phyloP scores from a whole-genome alignment of 1,140 invertebrate genomes.

The Episyrphus balteatus region DNA sequence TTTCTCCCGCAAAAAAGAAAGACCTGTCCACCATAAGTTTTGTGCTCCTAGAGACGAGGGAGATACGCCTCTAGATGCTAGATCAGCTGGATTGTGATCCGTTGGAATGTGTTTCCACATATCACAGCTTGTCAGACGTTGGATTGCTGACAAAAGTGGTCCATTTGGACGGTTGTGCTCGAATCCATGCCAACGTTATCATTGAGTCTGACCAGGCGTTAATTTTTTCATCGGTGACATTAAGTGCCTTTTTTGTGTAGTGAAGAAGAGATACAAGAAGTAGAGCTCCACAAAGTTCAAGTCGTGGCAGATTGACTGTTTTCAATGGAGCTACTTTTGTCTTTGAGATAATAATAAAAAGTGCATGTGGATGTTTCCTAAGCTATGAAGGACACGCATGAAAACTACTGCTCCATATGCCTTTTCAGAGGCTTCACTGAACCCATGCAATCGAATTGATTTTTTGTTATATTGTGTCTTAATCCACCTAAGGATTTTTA shows the following conservation, averaged over 20 bases:
- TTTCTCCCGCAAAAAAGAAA: neutral
- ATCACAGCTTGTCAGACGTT: neutral
- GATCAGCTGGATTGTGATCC: slow-evolving; percentile 10
- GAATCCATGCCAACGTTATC: neutral
- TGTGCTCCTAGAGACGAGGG: slow-evolving; percentile 4
- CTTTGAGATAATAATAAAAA: slow-evolving; percentile 21
- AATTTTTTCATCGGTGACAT: neutral
- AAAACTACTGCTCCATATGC: too few species aligned
- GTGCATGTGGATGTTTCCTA: slow-evolving; percentile 7
- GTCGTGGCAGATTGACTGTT: slow-evolving; percentile 8
- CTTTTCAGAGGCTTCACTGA: slow-evolving; percentile 3
- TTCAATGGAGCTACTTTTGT: slow-evolving; percentile 15
- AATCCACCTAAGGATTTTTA: slow-evolving; percentile 2
- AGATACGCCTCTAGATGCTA: slow-evolving; percentile 10
- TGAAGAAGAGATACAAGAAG: neutral
- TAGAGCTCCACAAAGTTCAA: neutral
- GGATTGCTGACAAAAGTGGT: neutral
- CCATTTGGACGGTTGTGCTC: neutral
- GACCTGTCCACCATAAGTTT: neutral
- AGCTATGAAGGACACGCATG: slow-evolving; percentile 9
- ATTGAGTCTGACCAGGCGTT: neutral
- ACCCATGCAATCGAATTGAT: slow-evolving; percentile 1
- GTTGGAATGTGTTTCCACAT: slow-evolving; percentile 4
- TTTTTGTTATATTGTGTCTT: neutral
- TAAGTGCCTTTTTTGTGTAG: neutral